phyloP scores from a whole-genome alignment of 2,113 vertebrate genomes.

The Hippocampus comes region DNA sequence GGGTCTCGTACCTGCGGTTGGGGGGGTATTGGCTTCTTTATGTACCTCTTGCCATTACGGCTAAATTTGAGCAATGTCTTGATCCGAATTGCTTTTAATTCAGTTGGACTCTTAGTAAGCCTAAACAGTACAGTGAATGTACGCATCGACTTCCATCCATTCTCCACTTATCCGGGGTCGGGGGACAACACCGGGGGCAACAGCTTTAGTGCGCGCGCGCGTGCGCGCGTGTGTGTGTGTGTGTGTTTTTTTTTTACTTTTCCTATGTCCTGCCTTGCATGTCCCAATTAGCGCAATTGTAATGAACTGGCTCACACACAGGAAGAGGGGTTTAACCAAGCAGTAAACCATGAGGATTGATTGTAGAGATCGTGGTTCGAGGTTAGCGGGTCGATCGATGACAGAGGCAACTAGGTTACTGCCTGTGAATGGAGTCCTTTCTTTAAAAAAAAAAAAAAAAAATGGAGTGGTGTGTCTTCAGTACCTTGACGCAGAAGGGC shows the following conservation, averaged over 20 bases:
- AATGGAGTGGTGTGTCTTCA: neutral
- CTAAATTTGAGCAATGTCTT: no score
- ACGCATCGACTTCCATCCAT: no score
- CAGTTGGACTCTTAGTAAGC: no score
- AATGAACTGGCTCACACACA: neutral
- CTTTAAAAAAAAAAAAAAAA: neutral
- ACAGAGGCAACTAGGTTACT: constrained; percentile 20
- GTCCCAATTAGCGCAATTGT: neutral
- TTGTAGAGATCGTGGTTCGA: neutral
- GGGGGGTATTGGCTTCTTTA: constrained; percentile 12
- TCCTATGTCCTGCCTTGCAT: neutral
- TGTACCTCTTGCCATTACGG: neutral
- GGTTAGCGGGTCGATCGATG: constrained; percentile 28
- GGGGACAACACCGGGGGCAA: no score
- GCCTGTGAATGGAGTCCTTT: neutral
- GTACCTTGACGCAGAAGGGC: constrained; percentile 98
- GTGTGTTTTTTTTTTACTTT: neutral
- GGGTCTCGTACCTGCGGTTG: constrained; percentile 86
- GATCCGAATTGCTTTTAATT: no score
- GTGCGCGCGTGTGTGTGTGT: no score
- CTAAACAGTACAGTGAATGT: no score
- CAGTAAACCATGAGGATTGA: constrained; percentile 19
- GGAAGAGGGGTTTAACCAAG: neutral
- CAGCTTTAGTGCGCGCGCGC: no score
- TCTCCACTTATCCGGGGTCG: no score